Base-by-base conservation (phyloP, 92 coral and sea anemone species). In the Pocillopora meandrina region DNA sequence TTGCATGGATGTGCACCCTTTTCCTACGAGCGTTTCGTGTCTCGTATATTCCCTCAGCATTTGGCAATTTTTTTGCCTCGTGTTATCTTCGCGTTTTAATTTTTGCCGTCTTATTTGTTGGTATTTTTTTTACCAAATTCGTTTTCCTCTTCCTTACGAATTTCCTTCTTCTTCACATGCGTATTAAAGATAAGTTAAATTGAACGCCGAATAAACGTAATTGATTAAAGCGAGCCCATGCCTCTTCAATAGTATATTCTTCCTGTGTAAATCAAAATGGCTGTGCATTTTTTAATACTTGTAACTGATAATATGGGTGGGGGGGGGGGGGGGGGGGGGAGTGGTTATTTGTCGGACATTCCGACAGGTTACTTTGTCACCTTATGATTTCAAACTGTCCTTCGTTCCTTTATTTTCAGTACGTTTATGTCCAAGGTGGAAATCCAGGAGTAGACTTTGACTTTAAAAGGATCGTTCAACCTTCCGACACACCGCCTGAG, bases 361-460 rank as follows among this genome's bases (percentile, higher is more conserved):
- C 49, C 49, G 49, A 7, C 7, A 42, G 49, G 49, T 15, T 70
- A 70, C 74, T 70, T 23, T 13, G 23, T 20, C 5, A n/a, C 0
- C 55, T 21, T 23, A 16, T 59, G 14, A 10, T 59, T 16, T 59
- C 62, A 64, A 16, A 23, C 10, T 16, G 14, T 42, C 8, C 55
- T 49, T 5, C 10, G 42, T n/a, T 55, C 9, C 31, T 72, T 72
- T 8, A 20, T 55, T 72, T 55, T 15, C 21, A 72, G 76, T 72
- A 72, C 16, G 61, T 72, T 52, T 52, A 19, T 55, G 61, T 19
- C 31, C 49, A 21, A 20, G 76, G 76, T 19, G 59, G 9, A 3
- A 72, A 72, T 72, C 76, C 76, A 21, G 76, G 76, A 49, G n/a
- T 72, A 60, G 76, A 72, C 12, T 72, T 7, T 55, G 18, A 10